Evolutionary conservation across 2,797 vertebrate species (phyloP).

Genomic region (Manis crassicaudata): DNA sequence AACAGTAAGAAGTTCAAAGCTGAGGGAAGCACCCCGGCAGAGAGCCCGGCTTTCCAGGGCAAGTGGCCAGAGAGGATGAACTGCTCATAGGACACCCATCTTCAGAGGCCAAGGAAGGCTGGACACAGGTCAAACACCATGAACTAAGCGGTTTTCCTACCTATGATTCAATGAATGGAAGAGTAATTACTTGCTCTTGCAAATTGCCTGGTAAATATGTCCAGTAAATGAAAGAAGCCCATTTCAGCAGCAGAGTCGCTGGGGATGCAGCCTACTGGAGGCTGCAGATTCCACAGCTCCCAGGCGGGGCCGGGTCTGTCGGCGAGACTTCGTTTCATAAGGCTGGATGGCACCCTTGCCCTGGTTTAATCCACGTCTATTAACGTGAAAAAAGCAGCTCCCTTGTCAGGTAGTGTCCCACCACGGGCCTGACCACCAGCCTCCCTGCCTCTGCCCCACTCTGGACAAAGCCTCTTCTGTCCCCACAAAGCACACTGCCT

Average conservation of each 20-base stretch:
- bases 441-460: neutral
- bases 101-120: neutral
- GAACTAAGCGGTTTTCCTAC: slow-evolving; percentile 38
- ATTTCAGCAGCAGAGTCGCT: neutral
- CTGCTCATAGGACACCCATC: neutral
- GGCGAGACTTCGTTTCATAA: neutral
- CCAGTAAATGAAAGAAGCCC: slow-evolving; percentile 67
- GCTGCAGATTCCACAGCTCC: neutral
- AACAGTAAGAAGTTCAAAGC: neutral
- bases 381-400: neutral
- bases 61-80: neutral
- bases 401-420: neutral
- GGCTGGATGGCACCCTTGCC: neutral
- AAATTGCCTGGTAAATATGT: slow-evolving; percentile 72
- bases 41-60: neutral
- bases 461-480: neutral
- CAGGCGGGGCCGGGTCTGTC: neutral
- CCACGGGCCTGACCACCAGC: neutral
- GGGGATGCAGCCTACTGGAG: neutral
- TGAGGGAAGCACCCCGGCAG: neutral
- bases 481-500: fast-evolving
- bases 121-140: slow-evolving; percentile 23
- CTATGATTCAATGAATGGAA: slow-evolving; percentile 55
- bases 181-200: slow-evolving; percentile 68
- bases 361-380: neutral